Base-by-base conservation (phyloP, 2,113 vertebrate genomes). In the Ploceus nigricollis region DNA sequence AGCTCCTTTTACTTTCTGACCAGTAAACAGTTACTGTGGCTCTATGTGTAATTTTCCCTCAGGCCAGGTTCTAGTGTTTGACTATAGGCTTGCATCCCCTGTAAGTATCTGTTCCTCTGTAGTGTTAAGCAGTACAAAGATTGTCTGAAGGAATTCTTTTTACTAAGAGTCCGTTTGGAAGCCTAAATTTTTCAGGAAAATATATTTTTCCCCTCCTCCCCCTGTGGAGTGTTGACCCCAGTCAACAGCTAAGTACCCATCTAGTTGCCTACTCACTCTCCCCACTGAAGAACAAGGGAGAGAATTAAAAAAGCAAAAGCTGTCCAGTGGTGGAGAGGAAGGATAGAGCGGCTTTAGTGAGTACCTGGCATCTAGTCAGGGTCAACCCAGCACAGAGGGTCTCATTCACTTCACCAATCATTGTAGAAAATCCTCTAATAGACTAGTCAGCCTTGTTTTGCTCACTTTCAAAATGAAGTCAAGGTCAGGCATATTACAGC, bases 201-300 rank as follows among this genome's bases (percentile, higher is more conserved):
- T 40, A 24, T 2, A 21, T 28, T 81, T 54, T 39, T 53, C 17
- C 11, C 5, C 7, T 47, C 15, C 14, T 47, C 2, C 2, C 2
- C 4, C 17, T 35, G 7, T 35, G 24, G 20, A 39, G 1, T 0
- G 1, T 13, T 87, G 30, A 80, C 28, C 7, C 9, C 4, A 22
- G 20, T 9, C 25, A 68, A 71, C 5, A 83, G 7, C 22, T 66
- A 40, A 45, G 11, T 19, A 69, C 20, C 3, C 15, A 60, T 15
- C 18, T 44, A 57, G 21, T 4, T 30, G 3, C 12, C 21, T 8
- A 1, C 24, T 65, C 16, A 31, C 5, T 66, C 19, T 13, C 9
- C 27, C 16, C 27, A 35, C 8, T 24, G 57, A 13, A 80, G 14
- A 70, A 45, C 6, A 50, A 48, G 16, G 4, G 6, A 82, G 40